Base-by-base conservation (phyloP, 2,113 vertebrate genomes). In the Epinephelus fuscoguttatus region DNA sequence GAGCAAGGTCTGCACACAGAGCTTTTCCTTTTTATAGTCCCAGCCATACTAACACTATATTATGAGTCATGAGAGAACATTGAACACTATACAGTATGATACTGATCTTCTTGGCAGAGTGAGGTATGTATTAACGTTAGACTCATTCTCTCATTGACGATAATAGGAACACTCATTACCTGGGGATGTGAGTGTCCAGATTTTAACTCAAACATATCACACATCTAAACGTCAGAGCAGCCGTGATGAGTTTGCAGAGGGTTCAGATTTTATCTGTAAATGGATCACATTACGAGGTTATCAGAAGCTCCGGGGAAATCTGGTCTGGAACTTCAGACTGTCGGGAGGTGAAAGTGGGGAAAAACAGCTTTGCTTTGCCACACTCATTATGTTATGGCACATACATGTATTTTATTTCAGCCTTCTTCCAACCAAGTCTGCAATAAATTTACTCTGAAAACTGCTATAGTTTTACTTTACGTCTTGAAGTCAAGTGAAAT, bases 201-300 rank as follows among this genome's bases (percentile, higher is more conserved):
- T 70, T 27, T 61, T 10, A 45, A 53, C 19, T 61, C 45, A 12
- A 10, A 19, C 11, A n/a, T 1, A 25, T 5, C 25, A 50, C 9
- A 47, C 6, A 30, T 73, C 25, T 40, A 60, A 15, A 52, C 13
- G 17, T 60, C 23, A 37, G 52, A 60, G 63, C 57, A 30, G 17
- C 25, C 3, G 27, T 56, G 60, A 49, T 52, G 45, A 52, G 30
- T 78, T 60, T 72, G 21, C 42, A 33, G 21, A 56, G 2, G 55
- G 61, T 52, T 75, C 42, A 19, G 59, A 70, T 77, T 71, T 25
- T 0, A 85, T 47, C 27, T 45, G 30, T 37, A 45, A 60, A 33
- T 61, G 19, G 55, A 66, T 53, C 59, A 66, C 64, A 71, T 76
- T 73, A 69, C 4, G 3, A 59, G 75, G 42, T 66, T 78, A 40